Percentiles rank a stretch among this genome's conserved stretches.
Conservation (phyloP, 2,113 vertebrate species). For the Poeciliopsis turrubarensis region DNA sequence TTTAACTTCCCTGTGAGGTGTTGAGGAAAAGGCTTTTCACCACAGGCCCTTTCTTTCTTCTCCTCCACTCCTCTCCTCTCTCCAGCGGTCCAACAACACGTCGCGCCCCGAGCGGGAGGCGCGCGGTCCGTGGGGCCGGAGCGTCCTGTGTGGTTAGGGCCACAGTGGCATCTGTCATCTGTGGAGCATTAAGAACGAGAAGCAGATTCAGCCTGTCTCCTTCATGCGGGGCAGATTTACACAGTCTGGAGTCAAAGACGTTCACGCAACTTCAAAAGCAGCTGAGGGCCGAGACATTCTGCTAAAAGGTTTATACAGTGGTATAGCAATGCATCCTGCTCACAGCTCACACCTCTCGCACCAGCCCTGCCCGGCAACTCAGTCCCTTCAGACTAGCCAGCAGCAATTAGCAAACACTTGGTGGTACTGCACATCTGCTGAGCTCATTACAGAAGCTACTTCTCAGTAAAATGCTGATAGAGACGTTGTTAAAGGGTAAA, state of each 20-base stretch:
- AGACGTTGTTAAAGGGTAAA: no score
- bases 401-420: no score
- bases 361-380: no score
- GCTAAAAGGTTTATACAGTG: no score
- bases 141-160: conserved; percentile 50
- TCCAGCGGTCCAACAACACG: conserved; percentile 16
- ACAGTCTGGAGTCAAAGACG: conserved; percentile 18
- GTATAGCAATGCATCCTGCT: no score
- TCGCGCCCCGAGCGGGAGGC: conserved; percentile 1
- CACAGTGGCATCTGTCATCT: conserved; percentile 52
- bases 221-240: conserved; percentile 63
- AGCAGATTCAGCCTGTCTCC: conserved; percentile 70
- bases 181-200: conserved; percentile 69
- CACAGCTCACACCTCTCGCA: no score
- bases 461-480: no score
- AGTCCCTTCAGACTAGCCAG: no score
- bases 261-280: not conserved
- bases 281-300: no score
- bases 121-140: conserved; percentile 6
- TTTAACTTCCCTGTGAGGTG: conserved; percentile 50
- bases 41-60: conserved; percentile 8
- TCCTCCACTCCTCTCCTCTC: not conserved
- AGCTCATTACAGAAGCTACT: no score
- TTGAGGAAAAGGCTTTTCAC: conserved; percentile 59
- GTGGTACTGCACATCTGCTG: no score